Evolutionary conservation across 1,140 invertebrate genomes (phyloP), one percentile per base, ranked within the genome.

Genomic region (Aphidius ervi): DNA sequence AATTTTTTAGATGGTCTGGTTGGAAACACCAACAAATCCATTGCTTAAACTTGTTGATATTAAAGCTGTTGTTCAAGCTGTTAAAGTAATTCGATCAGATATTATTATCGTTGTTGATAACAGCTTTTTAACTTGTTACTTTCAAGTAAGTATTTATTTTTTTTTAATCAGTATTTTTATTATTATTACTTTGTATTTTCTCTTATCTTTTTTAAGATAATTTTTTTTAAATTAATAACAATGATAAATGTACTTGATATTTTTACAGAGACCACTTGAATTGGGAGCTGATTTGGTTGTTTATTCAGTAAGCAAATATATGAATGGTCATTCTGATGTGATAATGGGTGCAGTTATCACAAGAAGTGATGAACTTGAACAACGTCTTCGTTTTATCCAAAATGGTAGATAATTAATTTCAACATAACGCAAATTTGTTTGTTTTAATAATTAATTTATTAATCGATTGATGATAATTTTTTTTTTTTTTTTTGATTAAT

Each of bases 1-100:
- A 67, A 68, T 69, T 61, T 82, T 83, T 8, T 65, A 94, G 91
- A 85, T 98, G 81, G 82, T 99, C 23, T 99, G 97, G 96, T 80
- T 99, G 55, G 98, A 99, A 81, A 92, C 92, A 0, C 97, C 97
- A 3, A 97, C 97, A n/a, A 99, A 99, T 83, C 98, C 98, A 0
- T 82, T 92, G 0, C 75, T 99, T 67, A 96, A 96, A 82, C 77
- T 99, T 10, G 85, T 89, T 31, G 96, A 99, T 74, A 95, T 99
- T 62, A 83, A 85, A 65, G 87, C 85, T 4, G 81, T 97, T 39
- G 74, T 84, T 2, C 82, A 88, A 63, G 68, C 88, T 39, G 82
- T 88, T 1, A 86, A 86, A 54, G 67, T 78, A 67, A 74, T 74
- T 65, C 64, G 81, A 65, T 69, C 88, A 59, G 83, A 89, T 42